Conservation (phyloP, 2,797 vertebrate species). For the Falco concolor region DNA sequence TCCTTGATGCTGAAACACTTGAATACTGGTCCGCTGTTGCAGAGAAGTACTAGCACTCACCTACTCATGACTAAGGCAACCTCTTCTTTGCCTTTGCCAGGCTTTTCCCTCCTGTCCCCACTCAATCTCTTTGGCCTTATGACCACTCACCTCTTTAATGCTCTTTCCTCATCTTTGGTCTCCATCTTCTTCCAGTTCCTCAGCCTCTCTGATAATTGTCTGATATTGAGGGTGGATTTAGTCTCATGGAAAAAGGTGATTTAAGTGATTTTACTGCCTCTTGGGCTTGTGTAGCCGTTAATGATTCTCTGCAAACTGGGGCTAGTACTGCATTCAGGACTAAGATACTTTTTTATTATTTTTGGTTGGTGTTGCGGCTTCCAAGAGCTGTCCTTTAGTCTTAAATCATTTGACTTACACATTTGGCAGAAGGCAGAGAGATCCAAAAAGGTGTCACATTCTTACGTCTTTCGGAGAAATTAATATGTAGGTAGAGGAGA, state of each 20-base stretch:
- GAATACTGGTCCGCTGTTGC: neutral
- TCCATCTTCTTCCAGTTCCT: neutral
- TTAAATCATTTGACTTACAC: neutral
- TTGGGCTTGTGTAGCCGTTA: too few relatives aligned
- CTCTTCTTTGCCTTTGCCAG: neutral
- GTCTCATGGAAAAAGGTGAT: neutral
- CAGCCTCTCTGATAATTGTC: neutral
- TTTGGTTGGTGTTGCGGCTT: neutral
- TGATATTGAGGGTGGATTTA: neutral
- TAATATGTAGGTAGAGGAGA: neutral
- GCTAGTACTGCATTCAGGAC: neutral
- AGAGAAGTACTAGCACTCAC: fast-evolving
- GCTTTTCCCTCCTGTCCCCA: neutral
- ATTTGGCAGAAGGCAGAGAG: neutral
- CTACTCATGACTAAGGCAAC: fast-evolving
- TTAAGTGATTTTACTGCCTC: neutral
- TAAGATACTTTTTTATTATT: neutral
- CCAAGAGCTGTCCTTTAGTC: neutral
- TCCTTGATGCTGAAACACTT: neutral
- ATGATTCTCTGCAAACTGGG: neutral
- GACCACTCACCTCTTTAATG: neutral
- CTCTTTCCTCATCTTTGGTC: neutral
- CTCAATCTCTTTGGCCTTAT: neutral
- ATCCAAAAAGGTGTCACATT: neutral
- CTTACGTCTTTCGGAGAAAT: neutral